Evolutionary conservation across 1,140 invertebrate species (phyloP).

Genomic region (Danaus melanippus): DNA sequence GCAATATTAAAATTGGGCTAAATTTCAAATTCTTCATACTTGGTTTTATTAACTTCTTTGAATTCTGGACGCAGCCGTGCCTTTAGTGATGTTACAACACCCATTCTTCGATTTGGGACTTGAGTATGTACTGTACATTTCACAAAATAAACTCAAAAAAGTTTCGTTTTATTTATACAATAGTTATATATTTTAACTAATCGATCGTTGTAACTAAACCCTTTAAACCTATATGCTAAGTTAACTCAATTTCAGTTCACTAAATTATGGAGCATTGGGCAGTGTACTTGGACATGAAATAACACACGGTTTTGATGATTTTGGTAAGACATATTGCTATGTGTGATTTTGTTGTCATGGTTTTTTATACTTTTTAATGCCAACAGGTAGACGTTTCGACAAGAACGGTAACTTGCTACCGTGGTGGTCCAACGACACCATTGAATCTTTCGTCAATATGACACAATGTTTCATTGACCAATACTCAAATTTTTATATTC

Average conservation of each 20-base stretch:
- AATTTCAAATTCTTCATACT: not conserved
- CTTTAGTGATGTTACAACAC: conserved; percentile 81
- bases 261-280: conserved; percentile 89
- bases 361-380: conserved; percentile 13
- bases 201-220: too few relatives aligned
- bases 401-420: conserved; percentile 80
- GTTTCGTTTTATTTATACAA: too few relatives aligned
- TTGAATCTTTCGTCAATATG: conserved; percentile 77
- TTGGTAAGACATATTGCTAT: conserved; percentile 62
- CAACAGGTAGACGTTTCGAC: conserved; percentile 80
- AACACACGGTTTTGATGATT: conserved; percentile 89
- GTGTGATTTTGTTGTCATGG: not conserved
- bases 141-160: too few relatives aligned
- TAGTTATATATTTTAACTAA: too few relatives aligned
- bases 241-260: conserved; percentile 68
- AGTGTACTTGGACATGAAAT: conserved; percentile 88
- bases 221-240: too few relatives aligned
- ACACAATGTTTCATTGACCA: conserved; percentile 92
- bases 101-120: conserved; percentile 80
- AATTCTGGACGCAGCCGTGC: conserved; percentile 76
- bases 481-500: conserved; percentile 84
- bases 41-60: conserved; percentile 8
- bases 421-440: conserved; percentile 91
- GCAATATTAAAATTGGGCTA: too few relatives aligned
- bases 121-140: conserved; percentile 69